Evolutionary conservation across 2,113 vertebrate genomes (phyloP), one percentile per base, ranked within the genome.

Genomic region (Sphaerodactylus townsendi): DNA sequence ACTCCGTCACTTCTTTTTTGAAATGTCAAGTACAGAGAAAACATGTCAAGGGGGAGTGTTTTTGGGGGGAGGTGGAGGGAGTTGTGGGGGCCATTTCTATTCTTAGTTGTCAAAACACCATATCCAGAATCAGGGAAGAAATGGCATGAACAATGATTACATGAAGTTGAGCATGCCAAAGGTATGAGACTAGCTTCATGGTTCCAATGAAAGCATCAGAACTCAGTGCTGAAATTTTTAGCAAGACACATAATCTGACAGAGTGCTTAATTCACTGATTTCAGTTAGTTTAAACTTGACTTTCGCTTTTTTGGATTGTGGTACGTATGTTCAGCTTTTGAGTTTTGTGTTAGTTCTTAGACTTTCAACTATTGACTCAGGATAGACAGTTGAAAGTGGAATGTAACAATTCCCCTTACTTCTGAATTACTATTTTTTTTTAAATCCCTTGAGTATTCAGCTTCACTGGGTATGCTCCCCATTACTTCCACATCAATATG

Each of bases 401-500:
- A 59, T 59, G 25, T 7, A 59, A 21, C 25, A 59, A 53, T 5
- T 99, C 99, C 56, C n/a, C 50, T 19, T 17, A 53, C 65, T 14
- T 15, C 65, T 66, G n/a, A 66, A 66, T 15, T 4, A 15, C 30
- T 66, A n/a, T 33, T 66, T 33, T 33, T 66, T 8, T n/a, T n/a
- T n/a, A 66, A 66, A 66, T n/a, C 50, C 17, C 50, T 53, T 5
- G 48, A 50, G 48, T 64, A 65, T 65, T 30, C 50, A 65, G 10
- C 9, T 65, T 11, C 64, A n/a, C 28, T 30, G 14, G 25, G 37
- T 28, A 13, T 73, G 30, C 48, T 28, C 8, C 28, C 44, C 30
- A 30, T 73, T 73, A 46, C 17, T 30, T 48, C 71, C 71, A 17
- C 28, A 74, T 74, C 11, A 74, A 28, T 28, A 74, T 48, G 48